Conservation (phyloP, 1,140 invertebrate species). For the Kradibia gibbosae region DNA sequence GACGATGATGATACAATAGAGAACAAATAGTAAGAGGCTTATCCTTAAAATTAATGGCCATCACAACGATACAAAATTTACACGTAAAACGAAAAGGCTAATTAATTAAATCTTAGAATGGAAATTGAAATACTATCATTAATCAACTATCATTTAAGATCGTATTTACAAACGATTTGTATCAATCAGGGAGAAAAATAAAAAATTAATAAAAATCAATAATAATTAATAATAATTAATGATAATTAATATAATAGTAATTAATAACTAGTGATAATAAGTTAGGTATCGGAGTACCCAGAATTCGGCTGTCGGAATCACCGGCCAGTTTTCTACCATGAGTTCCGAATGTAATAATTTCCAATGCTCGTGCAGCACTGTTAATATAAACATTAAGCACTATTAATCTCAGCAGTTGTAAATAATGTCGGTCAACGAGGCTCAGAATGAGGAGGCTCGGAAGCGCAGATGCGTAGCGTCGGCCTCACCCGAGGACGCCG, state of each 20-base stretch:
- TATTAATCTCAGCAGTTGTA: slow-evolving; percentile 15
- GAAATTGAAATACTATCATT: neutral
- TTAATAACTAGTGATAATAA: neutral
- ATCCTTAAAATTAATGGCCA: neutral
- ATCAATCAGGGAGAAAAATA: neutral
- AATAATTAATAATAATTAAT: neutral
- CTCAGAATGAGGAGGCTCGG: neutral
- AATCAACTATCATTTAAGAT: neutral
- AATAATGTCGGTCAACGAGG: neutral
- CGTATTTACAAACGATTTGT: neutral
- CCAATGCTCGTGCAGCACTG: neutral
- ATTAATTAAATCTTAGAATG: neutral
- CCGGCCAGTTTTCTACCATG: neutral
- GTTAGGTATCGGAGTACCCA: neutral
- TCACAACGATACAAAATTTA: neutral
- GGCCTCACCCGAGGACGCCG: neutral
- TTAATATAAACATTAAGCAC: slow-evolving; percentile 12
- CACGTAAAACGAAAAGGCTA: neutral
- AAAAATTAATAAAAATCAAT: neutral
- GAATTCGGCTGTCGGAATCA: neutral
- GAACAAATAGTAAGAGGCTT: neutral
- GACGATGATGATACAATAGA: too few species aligned
- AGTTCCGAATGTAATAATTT: neutral
- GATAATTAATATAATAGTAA: neutral
- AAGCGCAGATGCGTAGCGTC: neutral